Base-by-base conservation (phyloP, 2,888 invertebrate species). In the Tetragonisca angustula region DNA sequence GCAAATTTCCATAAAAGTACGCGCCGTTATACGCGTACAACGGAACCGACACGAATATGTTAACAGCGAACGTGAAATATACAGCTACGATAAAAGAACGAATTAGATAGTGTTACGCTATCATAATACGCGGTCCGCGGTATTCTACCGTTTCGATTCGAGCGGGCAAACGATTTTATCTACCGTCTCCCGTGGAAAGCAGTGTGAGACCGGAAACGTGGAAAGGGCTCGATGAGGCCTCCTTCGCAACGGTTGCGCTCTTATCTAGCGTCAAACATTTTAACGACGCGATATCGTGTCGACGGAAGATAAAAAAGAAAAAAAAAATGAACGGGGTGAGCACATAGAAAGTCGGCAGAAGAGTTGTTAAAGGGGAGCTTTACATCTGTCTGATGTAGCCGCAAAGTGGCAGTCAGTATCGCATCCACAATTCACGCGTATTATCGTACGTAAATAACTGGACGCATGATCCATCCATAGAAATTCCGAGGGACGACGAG, bases 181-280 rank as follows among this genome's bases (percentile, higher is more conserved):
- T 75, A 15, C 0, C 32, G 52, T 32, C 68, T 36, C 59, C 61
- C 24, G 64, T 76, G 59, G 79, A 87, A 80, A 73, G 21, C 73
- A 71, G 77, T 77, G 82, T 87, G 84, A 70, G 84, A 89, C 73
- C 84, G 89, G 88, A 89, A 89, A 73, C 86, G 88, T 84, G 50
- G 83, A 86, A 87, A 86, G 84, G 69, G 85, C 69, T 32, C 65
- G 52, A 21, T 64, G 32, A 61, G 56, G 77, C 82, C 82, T 72
- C 67, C 61, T 62, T 75, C 65, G 79, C 77, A 70, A 77, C 81
- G 71, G 86, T 73, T 65, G 56, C 54, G 11, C 68, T 84, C 80
- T 84, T 88, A 88, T 89, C 89, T 79, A 36, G 32, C 56, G 70
- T 50, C 71, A 64, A 81, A 87, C 70, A 36, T 43, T 62, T 21